phyloP scores from a whole-genome alignment of 1,140 invertebrate genomes.

The Condylostylus longicornis region DNA sequence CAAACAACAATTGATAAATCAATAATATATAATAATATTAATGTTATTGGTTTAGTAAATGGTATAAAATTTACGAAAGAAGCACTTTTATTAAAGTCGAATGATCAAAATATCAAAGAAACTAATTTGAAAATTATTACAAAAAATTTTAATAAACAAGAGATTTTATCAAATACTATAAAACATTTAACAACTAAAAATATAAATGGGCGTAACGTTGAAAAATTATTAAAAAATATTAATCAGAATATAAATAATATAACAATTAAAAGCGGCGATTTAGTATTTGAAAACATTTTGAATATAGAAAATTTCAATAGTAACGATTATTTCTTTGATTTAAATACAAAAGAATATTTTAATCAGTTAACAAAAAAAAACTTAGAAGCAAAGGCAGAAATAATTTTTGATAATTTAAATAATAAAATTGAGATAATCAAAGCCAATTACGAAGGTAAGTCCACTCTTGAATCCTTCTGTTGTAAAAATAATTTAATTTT shows the following conservation, averaged over 20 bases:
- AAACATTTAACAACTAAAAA: slow-evolving; percentile 19
- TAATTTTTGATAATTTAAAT: background rate
- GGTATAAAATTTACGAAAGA: slow-evolving; percentile 11
- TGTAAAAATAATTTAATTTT: no score
- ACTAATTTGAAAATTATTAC: slow-evolving; percentile 19
- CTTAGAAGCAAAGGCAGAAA: no score
- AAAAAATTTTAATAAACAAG: slow-evolving; percentile 9
- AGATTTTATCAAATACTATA: slow-evolving; percentile 19
- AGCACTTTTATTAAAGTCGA: slow-evolving; percentile 15
- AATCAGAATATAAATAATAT: slow-evolving; percentile 5
- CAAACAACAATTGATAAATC: slow-evolving; percentile 14
- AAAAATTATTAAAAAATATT: slow-evolving; percentile 17
- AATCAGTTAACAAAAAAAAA: no score
- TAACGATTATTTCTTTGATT: background rate
- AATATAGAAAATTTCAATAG: background rate
- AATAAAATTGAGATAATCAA: background rate
- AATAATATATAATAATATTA: slow-evolving; percentile 22
- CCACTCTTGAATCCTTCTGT: no score
- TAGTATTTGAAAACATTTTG: background rate
- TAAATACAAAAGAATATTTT: no score
- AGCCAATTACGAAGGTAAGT: no score
- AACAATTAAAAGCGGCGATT: slow-evolving; percentile 1
- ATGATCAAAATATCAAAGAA: slow-evolving; percentile 13
- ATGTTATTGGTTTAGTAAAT: slow-evolving; percentile 19
- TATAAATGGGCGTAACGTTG: slow-evolving; percentile 16